Evolutionary conservation across 2,888 invertebrate genomes (phyloP), one percentile per base, ranked within the genome.

Genomic region (Strigamia crassipes): DNA sequence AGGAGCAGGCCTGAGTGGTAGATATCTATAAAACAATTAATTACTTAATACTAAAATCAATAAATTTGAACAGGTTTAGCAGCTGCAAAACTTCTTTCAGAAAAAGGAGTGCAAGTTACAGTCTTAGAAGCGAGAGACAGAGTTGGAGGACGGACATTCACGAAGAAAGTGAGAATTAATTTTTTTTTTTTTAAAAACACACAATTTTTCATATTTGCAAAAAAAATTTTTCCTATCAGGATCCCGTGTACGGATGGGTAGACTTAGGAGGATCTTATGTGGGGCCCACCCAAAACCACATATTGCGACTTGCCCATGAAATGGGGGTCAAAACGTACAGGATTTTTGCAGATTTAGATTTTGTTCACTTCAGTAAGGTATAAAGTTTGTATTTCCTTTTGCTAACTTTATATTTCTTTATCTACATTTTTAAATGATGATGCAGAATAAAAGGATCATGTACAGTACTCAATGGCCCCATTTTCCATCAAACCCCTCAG

Each of bases 261-360:
- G 87, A 88, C 83, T 83, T 88, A 15, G 88, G 89, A 15, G 89
- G 87, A 8, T 87, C 89, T 18, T 89, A 88, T 85, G 87, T 89
- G 15, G 88, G 88, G 4, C 86, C 87, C 10, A 86, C 87, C 5
- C 89, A 89, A 83, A 85, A 86, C 82, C 85, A 88, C 56, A 84
- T 89, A 9, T 84, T 88, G 46, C 84, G 87, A 18, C 83, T 89
- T 61, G 85, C 87, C 46, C 84, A 86, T 78, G 87, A 88, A 82
- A 85, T 88, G 31, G 87, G 86, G 0, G 83, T 88, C 6, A 84
- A 87, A 61, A 88, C 87, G 0, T 86, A 86, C 82, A 84, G 84
- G 15, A 85, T 85, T 82, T 85, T 84, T 81, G 66, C 78, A 34
- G 81, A 82, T 15, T 34, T 77, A 18, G 78, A 81, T 51, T 81